A percentile compares a stretch with the other conserved stretches of the same genome.
Evolutionary conservation across 2,888 invertebrate genomes (phyloP).

Genomic region (Halocaridina rubra): DNA sequence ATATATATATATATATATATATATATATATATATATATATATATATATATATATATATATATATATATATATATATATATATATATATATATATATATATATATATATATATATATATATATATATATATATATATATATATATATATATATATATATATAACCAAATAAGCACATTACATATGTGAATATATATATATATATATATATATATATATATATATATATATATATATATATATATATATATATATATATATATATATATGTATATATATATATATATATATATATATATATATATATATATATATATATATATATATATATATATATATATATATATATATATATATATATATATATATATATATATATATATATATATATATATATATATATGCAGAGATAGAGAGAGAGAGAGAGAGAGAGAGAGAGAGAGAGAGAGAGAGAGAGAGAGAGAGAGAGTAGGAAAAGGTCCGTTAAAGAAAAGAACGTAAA

Average conservation of each 20-base stretch:
- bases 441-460: too few species aligned
- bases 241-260: not conserved
- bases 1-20: too few species aligned
- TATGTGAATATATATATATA: not conserved
- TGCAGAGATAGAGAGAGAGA: too few species aligned
- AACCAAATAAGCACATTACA: not conserved
- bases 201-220: not conserved
- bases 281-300: not conserved
- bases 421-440: too few species aligned
- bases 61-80: not conserved
- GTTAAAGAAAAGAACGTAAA: too few species aligned
- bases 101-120: not conserved
- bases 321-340: not conserved
- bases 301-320: not conserved
- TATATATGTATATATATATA: not conserved
- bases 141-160: not conserved
- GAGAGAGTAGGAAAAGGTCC: too few species aligned
- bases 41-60: too few species aligned
- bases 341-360: not conserved
- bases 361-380: not conserved
- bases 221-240: not conserved
- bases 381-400: not conserved
- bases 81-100: not conserved
- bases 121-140: not conserved
- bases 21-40: too few species aligned